Evolutionary conservation across 2,113 vertebrate species (phyloP).

Genomic region (Clupea harengus): DNA sequence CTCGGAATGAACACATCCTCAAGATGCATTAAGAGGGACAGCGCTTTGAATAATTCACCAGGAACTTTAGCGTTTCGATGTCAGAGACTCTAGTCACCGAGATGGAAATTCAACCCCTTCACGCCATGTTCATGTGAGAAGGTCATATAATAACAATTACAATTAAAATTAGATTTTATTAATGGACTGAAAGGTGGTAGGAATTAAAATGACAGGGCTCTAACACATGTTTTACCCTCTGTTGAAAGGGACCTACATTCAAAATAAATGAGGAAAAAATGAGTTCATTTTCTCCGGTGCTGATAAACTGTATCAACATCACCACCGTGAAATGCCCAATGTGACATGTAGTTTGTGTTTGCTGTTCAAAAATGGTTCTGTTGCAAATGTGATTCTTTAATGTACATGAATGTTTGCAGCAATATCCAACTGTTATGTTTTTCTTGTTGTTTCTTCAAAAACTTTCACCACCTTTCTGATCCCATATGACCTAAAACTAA

Average conservation of each 20-base stretch:
- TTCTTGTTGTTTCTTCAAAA: neutral
- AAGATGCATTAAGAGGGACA: neutral
- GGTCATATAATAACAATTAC: neutral
- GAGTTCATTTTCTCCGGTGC: neutral
- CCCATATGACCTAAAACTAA: slow-evolving; percentile 61
- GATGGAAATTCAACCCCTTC: neutral
- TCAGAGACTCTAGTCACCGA: neutral
- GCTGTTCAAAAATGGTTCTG: neutral
- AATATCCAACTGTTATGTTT: neutral
- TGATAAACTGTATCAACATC: neutral
- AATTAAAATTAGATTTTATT: neutral
- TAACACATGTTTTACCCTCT: neutral
- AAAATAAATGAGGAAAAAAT: neutral
- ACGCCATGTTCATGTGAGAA: neutral
- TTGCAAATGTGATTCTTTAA: neutral
- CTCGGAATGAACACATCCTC: neutral
- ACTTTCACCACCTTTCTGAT: neutral
- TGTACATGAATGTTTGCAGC: neutral
- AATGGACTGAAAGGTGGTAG: neutral
- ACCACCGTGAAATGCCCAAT: neutral
- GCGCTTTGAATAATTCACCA: neutral
- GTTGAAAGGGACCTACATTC: neutral
- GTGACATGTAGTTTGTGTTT: neutral
- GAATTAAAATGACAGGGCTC: neutral
- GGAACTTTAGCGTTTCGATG: neutral